Evolutionary conservation across 2,888 invertebrate species (phyloP).

Genomic region (Drosophila sordidula): DNA sequence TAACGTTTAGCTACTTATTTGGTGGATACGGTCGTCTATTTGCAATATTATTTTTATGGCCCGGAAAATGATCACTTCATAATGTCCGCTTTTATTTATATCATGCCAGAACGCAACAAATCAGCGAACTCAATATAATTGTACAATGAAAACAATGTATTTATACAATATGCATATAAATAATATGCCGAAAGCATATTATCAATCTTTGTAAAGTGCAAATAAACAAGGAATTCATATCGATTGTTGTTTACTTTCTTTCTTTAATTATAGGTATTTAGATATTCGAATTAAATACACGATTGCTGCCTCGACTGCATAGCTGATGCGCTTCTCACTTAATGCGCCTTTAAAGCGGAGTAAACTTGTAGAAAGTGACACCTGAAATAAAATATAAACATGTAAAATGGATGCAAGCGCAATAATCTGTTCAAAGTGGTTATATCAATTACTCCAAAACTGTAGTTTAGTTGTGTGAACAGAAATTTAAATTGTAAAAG

Average conservation of each 20-base stretch:
- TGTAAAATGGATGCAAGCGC: not conserved
- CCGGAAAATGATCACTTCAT: constrained; percentile 47
- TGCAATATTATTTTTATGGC: constrained; percentile 54
- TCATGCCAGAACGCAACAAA: constrained; percentile 41
- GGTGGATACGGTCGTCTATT: constrained; percentile 31
- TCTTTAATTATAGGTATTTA: not conserved
- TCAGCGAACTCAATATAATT: constrained; percentile 47
- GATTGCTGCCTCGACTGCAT: not conserved
- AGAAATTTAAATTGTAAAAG: not conserved
- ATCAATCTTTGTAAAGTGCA: constrained; percentile 45
- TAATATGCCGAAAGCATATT: constrained; percentile 34
- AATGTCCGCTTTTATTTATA: constrained; percentile 42
- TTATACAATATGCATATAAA: constrained; percentile 35
- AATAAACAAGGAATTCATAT: constrained; percentile 47
- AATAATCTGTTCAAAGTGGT: not conserved
- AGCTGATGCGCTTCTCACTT: constrained; percentile 20
- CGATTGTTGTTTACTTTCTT: not conserved
- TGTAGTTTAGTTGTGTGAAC: not conserved
- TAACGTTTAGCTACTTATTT: constrained; percentile 34
- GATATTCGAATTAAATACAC: constrained; percentile 2
- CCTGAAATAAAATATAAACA: constrained; percentile 46
- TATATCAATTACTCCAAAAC: too few relatives aligned
- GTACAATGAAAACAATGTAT: constrained; percentile 58
- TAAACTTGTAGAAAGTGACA: constrained; percentile 80
- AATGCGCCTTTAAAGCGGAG: constrained; percentile 33